A percentile compares a stretch with the other conserved stretches of the same genome.
These are phyloP conservation scores for Diarsia rubi DNA, from an alignment of 2,888 invertebrate genomes.

Conservation along the genomic window DNA sequence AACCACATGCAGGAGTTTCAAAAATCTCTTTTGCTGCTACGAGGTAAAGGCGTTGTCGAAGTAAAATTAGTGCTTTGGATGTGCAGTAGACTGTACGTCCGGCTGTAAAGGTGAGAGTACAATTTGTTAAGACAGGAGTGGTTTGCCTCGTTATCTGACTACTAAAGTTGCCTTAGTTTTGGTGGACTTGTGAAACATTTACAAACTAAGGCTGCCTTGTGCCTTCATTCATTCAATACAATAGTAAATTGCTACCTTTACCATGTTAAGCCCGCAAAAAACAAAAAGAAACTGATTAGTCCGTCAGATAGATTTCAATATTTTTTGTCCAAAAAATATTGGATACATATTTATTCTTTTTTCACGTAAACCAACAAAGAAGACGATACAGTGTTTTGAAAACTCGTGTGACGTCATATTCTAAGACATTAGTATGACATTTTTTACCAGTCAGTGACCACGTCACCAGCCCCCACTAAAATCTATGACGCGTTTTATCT, in stretches of 20 bases:
- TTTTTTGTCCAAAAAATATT: too few species aligned
- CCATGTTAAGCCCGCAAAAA: background rate
- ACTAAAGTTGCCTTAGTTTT: slow-evolving; percentile 29
- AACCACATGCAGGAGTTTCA: slow-evolving; percentile 7
- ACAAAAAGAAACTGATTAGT: too few species aligned
- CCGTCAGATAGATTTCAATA: too few species aligned
- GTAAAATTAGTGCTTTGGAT: background rate
- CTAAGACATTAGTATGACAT: too few species aligned
- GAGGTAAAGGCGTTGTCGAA: background rate
- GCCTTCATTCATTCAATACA: background rate
- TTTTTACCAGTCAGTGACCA: too few species aligned
- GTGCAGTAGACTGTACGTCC: slow-evolving; percentile 33
- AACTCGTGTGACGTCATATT: too few species aligned
- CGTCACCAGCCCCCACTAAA: too few species aligned
- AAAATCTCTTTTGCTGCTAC: background rate
- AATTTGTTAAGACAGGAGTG: slow-evolving; percentile 64
- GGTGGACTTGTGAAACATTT: slow-evolving; percentile 8
- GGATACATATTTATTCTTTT: too few species aligned
- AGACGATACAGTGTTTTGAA: too few species aligned
- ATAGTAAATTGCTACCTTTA: background rate
- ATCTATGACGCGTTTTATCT: too few species aligned
- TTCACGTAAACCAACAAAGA: too few species aligned
- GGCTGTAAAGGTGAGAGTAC: slow-evolving; percentile 60
- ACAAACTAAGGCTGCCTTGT: background rate
- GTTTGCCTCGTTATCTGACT: slow-evolving; percentile 63